phyloP scores from a whole-genome alignment of 2,113 vertebrate genomes.

The Anarhynchus alexandrinus region DNA sequence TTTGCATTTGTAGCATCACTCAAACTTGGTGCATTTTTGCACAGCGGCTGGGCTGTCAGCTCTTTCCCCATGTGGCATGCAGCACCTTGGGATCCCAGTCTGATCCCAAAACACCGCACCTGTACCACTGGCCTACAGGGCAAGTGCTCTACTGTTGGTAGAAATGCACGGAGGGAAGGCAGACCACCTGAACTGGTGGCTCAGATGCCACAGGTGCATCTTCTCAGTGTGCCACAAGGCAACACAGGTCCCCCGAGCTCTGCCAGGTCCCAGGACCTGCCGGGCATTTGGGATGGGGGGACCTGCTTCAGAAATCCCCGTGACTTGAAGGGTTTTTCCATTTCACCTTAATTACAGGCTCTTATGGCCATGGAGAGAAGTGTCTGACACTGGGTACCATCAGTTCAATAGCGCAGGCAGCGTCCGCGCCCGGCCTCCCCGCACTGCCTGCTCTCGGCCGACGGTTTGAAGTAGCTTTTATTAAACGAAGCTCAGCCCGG shows the following conservation, averaged over 20 bases:
- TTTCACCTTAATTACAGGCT: not conserved
- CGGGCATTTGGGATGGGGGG: not conserved
- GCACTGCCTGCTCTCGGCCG: not conserved
- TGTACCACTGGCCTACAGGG: not conserved
- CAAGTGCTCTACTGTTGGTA: not conserved
- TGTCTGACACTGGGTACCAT: not conserved
- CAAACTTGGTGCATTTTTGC: not conserved
- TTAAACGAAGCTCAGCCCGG: not conserved
- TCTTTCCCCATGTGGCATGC: accelerated
- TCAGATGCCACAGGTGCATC: not conserved
- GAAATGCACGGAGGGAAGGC: accelerated
- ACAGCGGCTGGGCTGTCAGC: not conserved
- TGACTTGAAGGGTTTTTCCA: not conserved
- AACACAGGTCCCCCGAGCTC: not conserved
- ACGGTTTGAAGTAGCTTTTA: not conserved
- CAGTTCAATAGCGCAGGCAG: accelerated
- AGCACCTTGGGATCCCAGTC: not conserved
- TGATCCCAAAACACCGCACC: not conserved
- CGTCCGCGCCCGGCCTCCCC: accelerated
- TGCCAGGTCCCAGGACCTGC: not conserved
- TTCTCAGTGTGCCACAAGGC: not conserved
- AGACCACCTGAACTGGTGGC: not conserved
- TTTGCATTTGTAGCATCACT: not conserved
- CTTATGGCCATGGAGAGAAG: too few species aligned
- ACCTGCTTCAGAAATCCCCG: not conserved